Evolutionary conservation across 2,797 vertebrate genomes (phyloP), one percentile per base, ranked within the genome.

Genomic region (Periophthalmus magnuspinnatus): DNA sequence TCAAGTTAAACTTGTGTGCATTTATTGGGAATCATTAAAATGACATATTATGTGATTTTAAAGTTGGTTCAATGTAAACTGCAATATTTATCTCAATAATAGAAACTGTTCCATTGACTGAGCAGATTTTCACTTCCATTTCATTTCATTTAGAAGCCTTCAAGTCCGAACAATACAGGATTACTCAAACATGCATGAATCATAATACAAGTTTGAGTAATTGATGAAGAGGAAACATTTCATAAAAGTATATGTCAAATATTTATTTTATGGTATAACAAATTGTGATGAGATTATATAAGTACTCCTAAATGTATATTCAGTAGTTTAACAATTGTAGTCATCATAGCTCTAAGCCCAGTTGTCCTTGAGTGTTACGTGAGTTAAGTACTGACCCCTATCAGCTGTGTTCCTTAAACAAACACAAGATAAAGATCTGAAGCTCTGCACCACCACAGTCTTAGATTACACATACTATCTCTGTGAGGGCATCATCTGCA

Each of bases 371-470:
- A 32, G 56, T 32, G 22, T 57, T 32, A 28, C 11, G 28, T 57
- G 56, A 32, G 56, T 32, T 32, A 57, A 36, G 38, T 47, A 3
- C 28, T 28, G 61, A 64, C 61, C 13, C 22, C 11, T 3, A 52
- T 48, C 28, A 28, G 28, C 22, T 21, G 5, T 64, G 47, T 32
- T 11, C 24, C 45, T 50, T 32, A 50, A 32, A 50, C 45, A 50
- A 48, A 65, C 63, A 65, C 6, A 17, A 9, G 63, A 22, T 62
- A 62, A 38, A 14, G n/a, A 41, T 60, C 28, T 60, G 28, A 50
- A 17, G 47, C 47, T 5, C 52, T 36, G 5, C 36, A 21, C 57
- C 41, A 28, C 50, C 57, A 5, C 11, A 76, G 17, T 21, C 10
- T 22, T 17, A 28, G 0, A 57, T 57, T 57, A 48, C 47, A 28